Base-by-base conservation (phyloP, 2,888 invertebrate genomes). In the Calameuta pallipes region DNA sequence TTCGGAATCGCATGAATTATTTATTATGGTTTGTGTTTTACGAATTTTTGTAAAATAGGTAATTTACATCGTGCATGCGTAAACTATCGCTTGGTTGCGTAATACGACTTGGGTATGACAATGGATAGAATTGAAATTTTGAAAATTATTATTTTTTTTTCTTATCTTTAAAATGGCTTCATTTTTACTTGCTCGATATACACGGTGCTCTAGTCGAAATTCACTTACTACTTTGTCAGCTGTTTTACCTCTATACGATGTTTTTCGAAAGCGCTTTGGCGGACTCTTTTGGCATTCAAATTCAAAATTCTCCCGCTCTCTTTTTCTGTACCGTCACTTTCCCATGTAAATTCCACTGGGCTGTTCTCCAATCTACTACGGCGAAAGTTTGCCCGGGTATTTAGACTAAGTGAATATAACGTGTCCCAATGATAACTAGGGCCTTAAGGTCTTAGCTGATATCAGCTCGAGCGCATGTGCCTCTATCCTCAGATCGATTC, bases 261-360 rank as follows among this genome's bases (percentile, higher is more conserved):
- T 23, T 0, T 73, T 78, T 79, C 34, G 80, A 76, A 81, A 81
- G 74, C 35, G 75, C 36, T 36, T 79, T 79, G 78, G 36, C 75
- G 56, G 37, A 71, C 75, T 34, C 12, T 76, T 73, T 34, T 2
- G 23, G 23, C 0, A 23, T 9, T 9, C 6, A 56, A 56, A 56
- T 23, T 56, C 15, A 6, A 23, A 56, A 23, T 41, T 56, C 23
- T 6, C 1, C 23, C 23, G 1, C 23, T 2, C 23, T 56, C 36
- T 4, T 12, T 12, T 36, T 12, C 23, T 2, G 1, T 23, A 23
- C 6, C 23, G 23, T 56, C 9, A 9, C 56, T 56, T 56, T 56
- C 23, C 9, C 6, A 0, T 2, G 23, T 9, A 1, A 56, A 23
- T 6, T 6, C 0, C 6, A 56, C 56, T 23, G 9, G 23, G 23